A percentile compares a stretch with the other conserved stretches of the same genome.
Conservation (phyloP, 1,140 invertebrate species). For the Eulimnadia texana region DNA sequence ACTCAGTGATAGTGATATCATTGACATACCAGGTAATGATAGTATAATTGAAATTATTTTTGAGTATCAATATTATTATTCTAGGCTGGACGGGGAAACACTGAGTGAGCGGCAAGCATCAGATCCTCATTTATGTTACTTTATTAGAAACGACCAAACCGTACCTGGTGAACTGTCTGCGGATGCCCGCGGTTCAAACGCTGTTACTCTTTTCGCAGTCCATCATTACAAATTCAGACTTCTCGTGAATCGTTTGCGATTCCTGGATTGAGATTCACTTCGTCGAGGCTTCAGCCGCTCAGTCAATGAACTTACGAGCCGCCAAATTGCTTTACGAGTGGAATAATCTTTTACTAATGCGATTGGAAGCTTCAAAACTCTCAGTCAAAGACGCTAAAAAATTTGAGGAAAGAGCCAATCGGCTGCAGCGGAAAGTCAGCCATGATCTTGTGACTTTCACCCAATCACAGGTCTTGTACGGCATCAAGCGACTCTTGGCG, state of each 20-base stretch:
- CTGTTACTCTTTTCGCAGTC: conserved; percentile 68
- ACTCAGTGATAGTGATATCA: conserved; percentile 59
- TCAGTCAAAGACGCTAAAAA: conserved; percentile 24
- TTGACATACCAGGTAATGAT: conserved; percentile 32
- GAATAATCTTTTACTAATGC: conserved; percentile 42
- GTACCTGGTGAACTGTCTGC: conserved; percentile 77
- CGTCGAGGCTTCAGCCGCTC: conserved; percentile 53
- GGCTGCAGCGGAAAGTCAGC: conserved; percentile 34
- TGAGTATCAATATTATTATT: not conserved
- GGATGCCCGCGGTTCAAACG: conserved; percentile 79
- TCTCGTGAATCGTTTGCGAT: conserved; percentile 71
- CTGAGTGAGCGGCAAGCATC: conserved; percentile 66
- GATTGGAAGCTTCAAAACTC: conserved; percentile 17
- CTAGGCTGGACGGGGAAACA: conserved; percentile 46
- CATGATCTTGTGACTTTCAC: conserved; percentile 61
- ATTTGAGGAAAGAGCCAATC: conserved; percentile 21
- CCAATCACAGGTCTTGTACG: conserved; percentile 59
- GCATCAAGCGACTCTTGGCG: conserved; percentile 62
- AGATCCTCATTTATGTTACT: conserved; percentile 76
- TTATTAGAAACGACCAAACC: conserved; percentile 89
- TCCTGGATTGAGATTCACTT: conserved; percentile 73
- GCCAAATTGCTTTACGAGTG: conserved; percentile 60
- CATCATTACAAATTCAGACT: conserved; percentile 61
- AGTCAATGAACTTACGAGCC: conserved; percentile 53
- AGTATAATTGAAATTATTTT: not conserved